Base-by-base conservation (phyloP, 92 coral and sea anemone species). In the Galaxea fascicularis region DNA sequence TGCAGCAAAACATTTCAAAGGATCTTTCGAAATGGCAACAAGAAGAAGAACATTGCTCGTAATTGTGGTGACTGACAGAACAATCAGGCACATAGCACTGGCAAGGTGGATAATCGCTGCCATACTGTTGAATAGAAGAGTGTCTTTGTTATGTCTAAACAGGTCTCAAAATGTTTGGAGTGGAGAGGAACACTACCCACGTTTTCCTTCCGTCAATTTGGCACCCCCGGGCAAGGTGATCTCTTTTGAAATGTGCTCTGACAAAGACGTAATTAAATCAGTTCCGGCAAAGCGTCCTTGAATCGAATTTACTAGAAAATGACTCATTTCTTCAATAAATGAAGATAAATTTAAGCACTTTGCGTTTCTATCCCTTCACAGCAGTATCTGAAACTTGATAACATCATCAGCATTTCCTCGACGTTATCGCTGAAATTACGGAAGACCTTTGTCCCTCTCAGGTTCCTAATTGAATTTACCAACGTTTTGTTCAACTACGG, bases 21-120 rank as follows among this genome's bases (percentile, higher is more conserved):
- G 98, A 30, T 94, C 98, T 85, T 89, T 90, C 93, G 93, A 92
- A 53, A 94, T 89, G 15, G 98, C 95, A 24, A 80, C 65, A 39
- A 94, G 85, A 31, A 94, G 95, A 30, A 94, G 87, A n/a, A 87
- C 66, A 79, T 94, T 94, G 49, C 93, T 86, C 31, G 93, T 65
- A 22, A 93, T 81, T 7, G 98, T 94, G 52, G 93, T 73, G 27
- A 90, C 82, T 8, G 94, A 83, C n/a, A 94, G 63, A 44, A 92
- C 54, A 25, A 85, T 77, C 71, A 94, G 64, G 73, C 90, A 92
- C 17, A 88, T 57, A 0, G 92, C 98, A 56, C 95, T 91, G 39
- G 90, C 25, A 8, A 91, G 73, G 24, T 83, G 80, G 62, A 81
- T 78, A 22, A 56, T 46, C 28, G 39, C 25, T 70, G 86, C 45